Evolutionary conservation across 2,797 vertebrate species (phyloP).

Genomic region (Calcarius lapponicus): DNA sequence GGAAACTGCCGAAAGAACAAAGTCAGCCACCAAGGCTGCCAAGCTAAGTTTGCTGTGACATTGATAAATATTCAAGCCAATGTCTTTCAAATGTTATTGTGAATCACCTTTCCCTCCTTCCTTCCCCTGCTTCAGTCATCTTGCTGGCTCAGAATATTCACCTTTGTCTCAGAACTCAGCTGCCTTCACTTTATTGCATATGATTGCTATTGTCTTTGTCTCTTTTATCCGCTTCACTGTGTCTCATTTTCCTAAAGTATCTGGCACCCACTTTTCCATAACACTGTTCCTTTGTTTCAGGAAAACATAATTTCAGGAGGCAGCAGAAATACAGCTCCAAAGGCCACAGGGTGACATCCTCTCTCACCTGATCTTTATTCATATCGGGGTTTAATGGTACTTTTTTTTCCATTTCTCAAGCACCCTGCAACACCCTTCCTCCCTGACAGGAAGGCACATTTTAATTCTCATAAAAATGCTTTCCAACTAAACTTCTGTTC

Average conservation of each 20-base stretch:
- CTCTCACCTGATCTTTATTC: conserved; percentile 82
- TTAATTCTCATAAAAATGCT: conserved; percentile 77
- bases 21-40: conserved; percentile 70
- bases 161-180: conserved; percentile 78
- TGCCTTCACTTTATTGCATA: conserved; percentile 74
- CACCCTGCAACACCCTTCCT: conserved; percentile 79
- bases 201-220: conserved; percentile 78
- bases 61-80: conserved; percentile 75
- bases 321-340: conserved; percentile 77
- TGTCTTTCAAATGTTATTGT: conserved; percentile 79
- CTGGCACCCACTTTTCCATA: conserved; percentile 80
- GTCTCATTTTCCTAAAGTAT: conserved; percentile 81
- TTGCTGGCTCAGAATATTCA: conserved; percentile 75
- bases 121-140: conserved; percentile 80
- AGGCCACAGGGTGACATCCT: conserved; percentile 81
- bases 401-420: conserved; percentile 78
- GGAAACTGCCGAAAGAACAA: conserved; percentile 62
- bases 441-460: conserved; percentile 80
- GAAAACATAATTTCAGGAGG: conserved; percentile 76
- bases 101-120: conserved; percentile 81
- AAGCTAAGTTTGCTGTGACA: conserved; percentile 57
- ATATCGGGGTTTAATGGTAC: conserved; percentile 74
- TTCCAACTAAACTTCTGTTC: conserved; percentile 72
- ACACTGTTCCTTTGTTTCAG: conserved; percentile 81
- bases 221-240: conserved; percentile 75